Percentiles rank a stretch among this genome's conserved stretches.
These are phyloP conservation scores for Antedon bifida DNA, from an alignment of 35 echinoderm and acorn worm genomes.

Conservation along the genomic window DNA sequence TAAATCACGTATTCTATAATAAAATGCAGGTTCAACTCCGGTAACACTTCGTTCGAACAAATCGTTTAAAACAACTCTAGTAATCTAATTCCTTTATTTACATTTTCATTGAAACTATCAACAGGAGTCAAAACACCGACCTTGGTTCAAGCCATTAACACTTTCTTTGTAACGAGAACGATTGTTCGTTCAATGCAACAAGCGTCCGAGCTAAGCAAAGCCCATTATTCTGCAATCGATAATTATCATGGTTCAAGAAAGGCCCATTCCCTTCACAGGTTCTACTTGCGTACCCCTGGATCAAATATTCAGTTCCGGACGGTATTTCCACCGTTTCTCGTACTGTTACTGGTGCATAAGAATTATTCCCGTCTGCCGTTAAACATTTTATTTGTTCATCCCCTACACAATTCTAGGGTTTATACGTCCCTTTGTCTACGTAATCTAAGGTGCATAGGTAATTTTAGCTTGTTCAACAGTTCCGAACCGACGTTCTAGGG, in stretches of 20 bases:
- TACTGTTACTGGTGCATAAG: background rate
- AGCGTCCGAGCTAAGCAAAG: background rate
- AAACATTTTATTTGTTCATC: background rate
- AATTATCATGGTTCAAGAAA: background rate
- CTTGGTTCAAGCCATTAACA: background rate
- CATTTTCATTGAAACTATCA: background rate
- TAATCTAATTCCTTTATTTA: background rate
- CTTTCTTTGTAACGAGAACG: background rate
- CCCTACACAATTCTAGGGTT: background rate
- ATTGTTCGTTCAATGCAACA: background rate
- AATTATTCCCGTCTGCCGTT: background rate
- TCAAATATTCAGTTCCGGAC: background rate
- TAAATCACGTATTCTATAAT: background rate
- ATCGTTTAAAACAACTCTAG: background rate
- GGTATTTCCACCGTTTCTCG: background rate
- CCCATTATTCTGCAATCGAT: background rate
- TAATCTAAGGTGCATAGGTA: no score
- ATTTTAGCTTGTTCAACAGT: no score
- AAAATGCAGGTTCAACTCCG: background rate
- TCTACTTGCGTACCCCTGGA: background rate
- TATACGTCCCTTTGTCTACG: no score
- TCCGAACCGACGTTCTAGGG: no score
- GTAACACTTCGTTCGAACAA: background rate
- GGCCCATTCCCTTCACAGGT: background rate
- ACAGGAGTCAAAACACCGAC: conserved; percentile 2